Evolutionary conservation across 2,888 invertebrate species (phyloP).

Genomic region (Caenorhabditis sp.): DNA sequence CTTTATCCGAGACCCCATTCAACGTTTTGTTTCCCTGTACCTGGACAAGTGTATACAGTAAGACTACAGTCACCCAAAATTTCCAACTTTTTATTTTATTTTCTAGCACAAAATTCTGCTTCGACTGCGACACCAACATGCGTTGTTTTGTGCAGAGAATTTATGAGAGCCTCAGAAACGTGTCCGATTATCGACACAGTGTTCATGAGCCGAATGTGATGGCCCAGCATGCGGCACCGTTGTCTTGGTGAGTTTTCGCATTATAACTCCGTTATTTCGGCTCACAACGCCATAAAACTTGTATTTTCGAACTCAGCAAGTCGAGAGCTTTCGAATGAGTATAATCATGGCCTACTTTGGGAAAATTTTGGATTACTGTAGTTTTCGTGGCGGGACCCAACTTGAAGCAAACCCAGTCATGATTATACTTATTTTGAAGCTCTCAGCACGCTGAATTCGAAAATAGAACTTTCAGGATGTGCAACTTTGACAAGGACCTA

Average conservation of each 20-base stretch:
- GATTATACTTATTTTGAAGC: neutral
- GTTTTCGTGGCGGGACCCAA: neutral
- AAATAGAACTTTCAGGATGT: slow-evolving; percentile 12
- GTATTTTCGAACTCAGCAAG: too few relatives aligned
- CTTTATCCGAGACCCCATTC: slow-evolving; percentile 46
- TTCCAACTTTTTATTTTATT: neutral
- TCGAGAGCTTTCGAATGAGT: too few relatives aligned
- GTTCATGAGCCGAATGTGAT: slow-evolving; percentile 1
- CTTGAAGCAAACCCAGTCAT: neutral
- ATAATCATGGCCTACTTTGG: too few relatives aligned
- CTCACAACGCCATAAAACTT: too few relatives aligned
- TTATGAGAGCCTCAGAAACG: slow-evolving; percentile 13
- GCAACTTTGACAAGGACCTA: slow-evolving; percentile 27
- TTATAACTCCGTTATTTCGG: too few relatives aligned
- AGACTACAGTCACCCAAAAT: neutral
- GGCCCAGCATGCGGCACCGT: slow-evolving; percentile 24
- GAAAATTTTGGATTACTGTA: slow-evolving; percentile 1
- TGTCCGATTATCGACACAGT: neutral
- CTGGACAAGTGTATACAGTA: slow-evolving; percentile 45
- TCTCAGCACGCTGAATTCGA: neutral
- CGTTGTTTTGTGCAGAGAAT: slow-evolving; percentile 23
- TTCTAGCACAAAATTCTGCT: slow-evolving; percentile 29
- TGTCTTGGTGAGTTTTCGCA: slow-evolving; percentile 28
- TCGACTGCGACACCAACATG: slow-evolving; percentile 32
- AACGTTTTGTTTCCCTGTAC: slow-evolving; percentile 40